Conservation (phyloP, 1,140 invertebrate genomes). For the Sitobion miscanthi region DNA sequence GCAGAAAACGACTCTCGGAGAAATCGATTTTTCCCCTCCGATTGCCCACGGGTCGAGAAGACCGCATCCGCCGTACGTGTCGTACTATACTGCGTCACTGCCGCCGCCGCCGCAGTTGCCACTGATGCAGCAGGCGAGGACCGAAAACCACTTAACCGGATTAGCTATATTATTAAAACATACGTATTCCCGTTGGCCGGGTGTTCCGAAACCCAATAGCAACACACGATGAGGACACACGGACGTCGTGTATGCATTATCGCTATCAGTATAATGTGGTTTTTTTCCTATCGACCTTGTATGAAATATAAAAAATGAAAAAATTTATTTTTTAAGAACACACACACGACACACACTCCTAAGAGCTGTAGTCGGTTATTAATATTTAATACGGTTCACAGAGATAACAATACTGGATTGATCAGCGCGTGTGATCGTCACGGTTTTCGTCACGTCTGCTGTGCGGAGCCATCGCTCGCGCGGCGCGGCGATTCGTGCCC, state of each 20-base stretch:
- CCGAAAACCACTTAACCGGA: conserved; percentile 50
- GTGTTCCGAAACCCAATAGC: conserved; percentile 9
- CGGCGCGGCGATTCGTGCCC: neutral
- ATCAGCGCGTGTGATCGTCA: neutral
- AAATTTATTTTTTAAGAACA: neutral
- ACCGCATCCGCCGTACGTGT: neutral
- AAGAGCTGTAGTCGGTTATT: neutral
- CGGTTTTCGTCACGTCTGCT: neutral
- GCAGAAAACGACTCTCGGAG: neutral
- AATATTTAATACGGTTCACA: neutral
- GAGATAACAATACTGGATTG: neutral
- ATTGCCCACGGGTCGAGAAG: neutral
- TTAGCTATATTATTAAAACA: conserved; percentile 12
- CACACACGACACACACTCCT: neutral
- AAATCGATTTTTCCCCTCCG: neutral
- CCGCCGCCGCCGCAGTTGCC: neutral
- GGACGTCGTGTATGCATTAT: conserved; percentile 41
- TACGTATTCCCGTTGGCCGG: conserved; percentile 13
- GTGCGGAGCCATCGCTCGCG: neutral
- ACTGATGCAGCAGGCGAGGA: neutral
- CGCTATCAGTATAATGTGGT: conserved; percentile 39
- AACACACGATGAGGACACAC: neutral
- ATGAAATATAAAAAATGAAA: conserved; percentile 19
- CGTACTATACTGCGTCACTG: neutral
- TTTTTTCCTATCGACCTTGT: conserved; percentile 35